Evolutionary conservation across 2,113 vertebrate species (phyloP), one percentile per base, ranked within the genome.

Genomic region (Dendrocopos noguchii): DNA sequence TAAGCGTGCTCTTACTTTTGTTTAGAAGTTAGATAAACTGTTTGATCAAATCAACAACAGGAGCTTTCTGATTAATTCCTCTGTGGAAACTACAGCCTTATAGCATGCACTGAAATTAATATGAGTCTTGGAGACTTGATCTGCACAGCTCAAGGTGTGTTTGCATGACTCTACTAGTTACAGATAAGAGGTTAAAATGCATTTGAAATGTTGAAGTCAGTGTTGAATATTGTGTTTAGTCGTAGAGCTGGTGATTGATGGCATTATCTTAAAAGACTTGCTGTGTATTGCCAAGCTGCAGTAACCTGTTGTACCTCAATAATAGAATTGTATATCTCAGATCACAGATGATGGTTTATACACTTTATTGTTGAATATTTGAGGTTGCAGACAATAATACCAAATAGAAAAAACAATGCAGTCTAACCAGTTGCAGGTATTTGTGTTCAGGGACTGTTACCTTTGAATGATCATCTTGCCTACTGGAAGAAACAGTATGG

Each of bases 31-130:
- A 60, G 56, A 31, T 73, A 67, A 68, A 72, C 22, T 50, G 47
- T 22, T 50, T 33, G 34, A 29, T 27, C 1, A 1, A 22, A 6
- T 55, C 64, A 81, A 50, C 14, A 67, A 19, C n/a, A 53, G 50
- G 24, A 84, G 39, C 56, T 77, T 76, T 87, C 39, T 84, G 42
- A 39, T 67, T 21, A 15, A 15, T 42, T 70, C 44, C 20, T 55
- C 34, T 47, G n/a, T 65, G 65, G 33, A 60, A 55, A 84, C 33
- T 20, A 24, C 13, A 81, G 50, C n/a, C 70, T 55, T 89, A n/a
- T 67, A 33, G 2, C 0, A 0, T 29, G 29, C 0, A 0, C 52
- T 78, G 50, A 14, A 73, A 19, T 78, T 65, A 39, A 22, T 52
- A 5, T 7, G 56, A 59, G 50, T 22, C 50, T 82, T 52, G 31